Percentiles rank a stretch among this genome's conserved stretches.
Evolutionary conservation across 1,140 invertebrate genomes (phyloP).

Genomic region (Drosophila albomicans): DNA sequence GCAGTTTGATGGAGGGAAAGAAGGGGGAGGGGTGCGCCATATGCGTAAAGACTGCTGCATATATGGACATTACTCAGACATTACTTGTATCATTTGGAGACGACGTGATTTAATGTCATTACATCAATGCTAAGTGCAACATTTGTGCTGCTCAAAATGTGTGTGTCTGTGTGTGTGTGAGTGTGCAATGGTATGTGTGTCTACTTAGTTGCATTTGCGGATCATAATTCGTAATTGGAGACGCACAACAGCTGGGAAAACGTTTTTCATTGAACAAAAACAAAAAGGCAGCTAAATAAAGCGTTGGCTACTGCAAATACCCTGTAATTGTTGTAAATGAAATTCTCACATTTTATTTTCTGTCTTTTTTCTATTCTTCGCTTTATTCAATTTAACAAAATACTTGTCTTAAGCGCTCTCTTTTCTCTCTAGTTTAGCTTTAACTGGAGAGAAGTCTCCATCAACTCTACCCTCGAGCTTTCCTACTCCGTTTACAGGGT

Average conservation of each 20-base stretch:
- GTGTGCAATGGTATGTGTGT: not conserved
- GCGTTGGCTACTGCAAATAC: not conserved
- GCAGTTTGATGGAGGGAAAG: not conserved
- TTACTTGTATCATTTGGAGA: slow-evolving; percentile 27
- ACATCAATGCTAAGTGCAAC: slow-evolving; percentile 57
- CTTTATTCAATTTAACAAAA: too few species aligned
- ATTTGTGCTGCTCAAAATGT: slow-evolving; percentile 18
- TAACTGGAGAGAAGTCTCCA: too few species aligned
- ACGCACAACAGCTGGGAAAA: slow-evolving; percentile 43
- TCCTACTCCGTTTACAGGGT: slow-evolving; percentile 9
- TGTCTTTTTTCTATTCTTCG: too few species aligned
- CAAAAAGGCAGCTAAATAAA: not conserved
- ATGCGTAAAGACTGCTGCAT: slow-evolving; percentile 14
- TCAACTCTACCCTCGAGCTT: not conserved
- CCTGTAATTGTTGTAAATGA: not conserved
- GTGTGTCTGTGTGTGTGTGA: slow-evolving; percentile 1
- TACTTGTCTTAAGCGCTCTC: too few species aligned
- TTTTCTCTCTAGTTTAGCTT: too few species aligned
- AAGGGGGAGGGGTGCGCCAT: not conserved
- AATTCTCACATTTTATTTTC: too few species aligned
- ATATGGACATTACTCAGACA: slow-evolving; percentile 31
- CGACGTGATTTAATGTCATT: slow-evolving; percentile 55
- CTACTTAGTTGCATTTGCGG: slow-evolving; percentile 41
- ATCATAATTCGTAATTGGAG: slow-evolving; percentile 45
- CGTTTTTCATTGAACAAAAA: slow-evolving; percentile 34